Conservation (phyloP, 1,140 invertebrate species). For the Zaprionus tsacasi region DNA sequence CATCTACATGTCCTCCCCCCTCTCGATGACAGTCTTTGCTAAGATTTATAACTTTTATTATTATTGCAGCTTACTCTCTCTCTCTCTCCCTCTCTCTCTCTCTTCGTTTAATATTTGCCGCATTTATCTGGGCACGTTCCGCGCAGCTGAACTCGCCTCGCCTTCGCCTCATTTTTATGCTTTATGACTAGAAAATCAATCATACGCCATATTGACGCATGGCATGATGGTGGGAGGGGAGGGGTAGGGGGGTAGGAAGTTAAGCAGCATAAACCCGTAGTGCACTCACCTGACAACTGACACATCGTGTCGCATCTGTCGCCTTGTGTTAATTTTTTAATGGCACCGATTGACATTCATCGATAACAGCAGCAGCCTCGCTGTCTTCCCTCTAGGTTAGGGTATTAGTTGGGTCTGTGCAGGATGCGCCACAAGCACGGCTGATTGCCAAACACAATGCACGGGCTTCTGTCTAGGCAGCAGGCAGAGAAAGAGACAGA, state of each 20-base stretch:
- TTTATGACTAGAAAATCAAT: slow-evolving; percentile 79
- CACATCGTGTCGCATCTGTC: slow-evolving; percentile 47
- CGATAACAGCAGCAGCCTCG: slow-evolving; percentile 52
- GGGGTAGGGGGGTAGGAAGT: not conserved
- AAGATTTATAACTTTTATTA: slow-evolving; percentile 84
- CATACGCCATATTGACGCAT: slow-evolving; percentile 74
- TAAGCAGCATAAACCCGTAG: slow-evolving; percentile 4
- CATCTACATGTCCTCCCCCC: slow-evolving; percentile 11
- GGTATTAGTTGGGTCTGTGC: slow-evolving; percentile 10
- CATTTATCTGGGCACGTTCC: slow-evolving; percentile 69
- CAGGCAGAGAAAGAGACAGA: not conserved
- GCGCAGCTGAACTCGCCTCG: slow-evolving; percentile 12
- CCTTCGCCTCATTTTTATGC: slow-evolving; percentile 25
- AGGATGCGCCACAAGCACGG: slow-evolving; percentile 31
- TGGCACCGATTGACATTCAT: slow-evolving; percentile 60
- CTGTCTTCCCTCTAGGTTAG: slow-evolving; percentile 52
- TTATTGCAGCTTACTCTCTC: slow-evolving; percentile 78
- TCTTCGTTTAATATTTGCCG: slow-evolving; percentile 60
- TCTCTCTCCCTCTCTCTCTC: too few relatives aligned
- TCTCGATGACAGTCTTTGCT: slow-evolving; percentile 54
- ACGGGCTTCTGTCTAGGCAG: slow-evolving; percentile 52
- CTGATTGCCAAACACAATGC: slow-evolving; percentile 43
- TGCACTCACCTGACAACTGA: slow-evolving; percentile 50
- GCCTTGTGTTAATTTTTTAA: slow-evolving; percentile 72
- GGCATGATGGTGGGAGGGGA: not conserved